phyloP scores from a whole-genome alignment of 2,888 invertebrate genomes.

The Yponomeuta sedellus region DNA sequence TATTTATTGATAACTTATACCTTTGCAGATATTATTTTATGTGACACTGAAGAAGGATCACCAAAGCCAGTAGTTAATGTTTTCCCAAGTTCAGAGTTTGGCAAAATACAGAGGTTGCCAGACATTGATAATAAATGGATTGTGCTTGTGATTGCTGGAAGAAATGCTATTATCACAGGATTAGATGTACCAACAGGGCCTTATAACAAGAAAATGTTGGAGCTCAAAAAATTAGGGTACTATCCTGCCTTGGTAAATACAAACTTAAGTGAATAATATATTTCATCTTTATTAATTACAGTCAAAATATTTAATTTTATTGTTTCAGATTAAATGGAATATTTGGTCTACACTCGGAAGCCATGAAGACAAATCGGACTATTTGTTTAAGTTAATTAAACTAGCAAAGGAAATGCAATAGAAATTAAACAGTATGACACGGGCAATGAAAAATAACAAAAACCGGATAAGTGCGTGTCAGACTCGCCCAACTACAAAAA shows the following conservation, averaged over 20 bases:
- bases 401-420: constrained; percentile 24
- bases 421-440: constrained; percentile 22
- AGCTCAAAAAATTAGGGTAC: constrained; percentile 78
- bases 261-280: neutral
- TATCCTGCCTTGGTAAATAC: constrained; percentile 71
- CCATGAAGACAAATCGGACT: constrained; percentile 43
- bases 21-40: constrained; percentile 76
- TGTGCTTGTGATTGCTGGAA: constrained; percentile 76
- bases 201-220: constrained; percentile 78
- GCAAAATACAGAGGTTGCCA: constrained; percentile 47
- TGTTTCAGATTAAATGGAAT: constrained; percentile 71
- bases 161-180: constrained; percentile 76
- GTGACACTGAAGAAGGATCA: constrained; percentile 68
- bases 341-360: constrained; percentile 52
- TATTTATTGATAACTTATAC: constrained; percentile 7
- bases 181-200: constrained; percentile 73
- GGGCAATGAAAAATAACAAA: too few species aligned
- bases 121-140: constrained; percentile 63
- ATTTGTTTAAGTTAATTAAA: constrained; percentile 45
- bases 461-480: too few species aligned
- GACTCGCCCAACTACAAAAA: too few species aligned
- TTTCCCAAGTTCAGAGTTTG: constrained; percentile 70
- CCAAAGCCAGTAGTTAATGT: constrained; percentile 61
- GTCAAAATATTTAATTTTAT: constrained; percentile 10
- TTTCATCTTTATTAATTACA: constrained; percentile 10